phyloP scores from a whole-genome alignment of 92 coral and sea anemone genomes.

The Porites evermanni region DNA sequence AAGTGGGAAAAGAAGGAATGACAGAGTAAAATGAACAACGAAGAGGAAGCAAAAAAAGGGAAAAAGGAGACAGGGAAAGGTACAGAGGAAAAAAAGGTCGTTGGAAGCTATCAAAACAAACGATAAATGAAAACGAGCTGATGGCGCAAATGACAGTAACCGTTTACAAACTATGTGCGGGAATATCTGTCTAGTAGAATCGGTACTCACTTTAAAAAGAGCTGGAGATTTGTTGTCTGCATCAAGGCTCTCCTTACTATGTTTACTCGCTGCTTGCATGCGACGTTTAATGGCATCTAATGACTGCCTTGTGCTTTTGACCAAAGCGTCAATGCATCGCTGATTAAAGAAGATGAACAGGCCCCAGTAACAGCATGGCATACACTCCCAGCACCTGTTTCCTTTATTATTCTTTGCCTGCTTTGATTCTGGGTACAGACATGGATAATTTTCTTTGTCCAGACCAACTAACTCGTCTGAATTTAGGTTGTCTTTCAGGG shows the following conservation, averaged over 20 bases:
- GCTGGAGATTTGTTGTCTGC: constrained; percentile 73
- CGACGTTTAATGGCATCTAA: constrained; percentile 90
- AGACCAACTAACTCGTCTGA: constrained; percentile 75
- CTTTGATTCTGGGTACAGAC: constrained; percentile 92
- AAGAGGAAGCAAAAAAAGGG: background rate
- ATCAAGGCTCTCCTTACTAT: constrained; percentile 75
- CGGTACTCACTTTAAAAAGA: constrained; percentile 81
- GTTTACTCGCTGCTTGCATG: constrained; percentile 94
- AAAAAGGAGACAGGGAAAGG: background rate
- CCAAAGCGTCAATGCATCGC: constrained; percentile 90
- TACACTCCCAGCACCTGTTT: constrained; percentile 98
- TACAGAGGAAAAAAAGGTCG: background rate
- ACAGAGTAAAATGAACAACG: background rate
- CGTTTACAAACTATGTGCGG: background rate
- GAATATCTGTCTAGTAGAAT: background rate
- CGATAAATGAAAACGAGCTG: too few relatives aligned
- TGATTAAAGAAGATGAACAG: constrained; percentile 88
- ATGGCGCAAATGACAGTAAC: background rate
- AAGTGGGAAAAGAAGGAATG: background rate
- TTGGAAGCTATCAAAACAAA: background rate
- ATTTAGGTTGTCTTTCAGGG: constrained; percentile 79
- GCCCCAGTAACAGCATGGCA: constrained; percentile 98
- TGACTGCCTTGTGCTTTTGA: constrained; percentile 86
- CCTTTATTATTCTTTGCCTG: constrained; percentile 97
- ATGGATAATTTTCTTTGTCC: constrained; percentile 81